Base-by-base conservation (phyloP, 2,113 vertebrate genomes). In the Lycaon pictus region DNA sequence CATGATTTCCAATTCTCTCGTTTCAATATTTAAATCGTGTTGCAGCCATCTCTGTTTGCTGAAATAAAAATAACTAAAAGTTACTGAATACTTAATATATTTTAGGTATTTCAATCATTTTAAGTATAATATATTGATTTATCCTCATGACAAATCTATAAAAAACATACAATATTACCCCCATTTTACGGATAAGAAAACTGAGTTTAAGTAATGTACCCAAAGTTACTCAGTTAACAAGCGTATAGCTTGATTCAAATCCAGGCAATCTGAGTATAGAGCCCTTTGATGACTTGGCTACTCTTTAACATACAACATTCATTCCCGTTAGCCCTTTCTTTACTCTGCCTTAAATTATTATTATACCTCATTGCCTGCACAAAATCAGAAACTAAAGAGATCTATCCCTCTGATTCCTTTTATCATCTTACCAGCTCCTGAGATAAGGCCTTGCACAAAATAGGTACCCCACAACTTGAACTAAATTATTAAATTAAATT, bases 401-500 rank as follows among this genome's bases (percentile, higher is more conserved):
- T 87, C 20, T 82, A 7, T 79, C 13, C 37, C 37, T 65, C 15
- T 58, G 71, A 53, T 32, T 74, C 32, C 8, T 93, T 96, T 37
- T 65, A 60, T 69, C n/a, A 48, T 27, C 13, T 93, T 80, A 35
- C 55, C 69, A 17, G 77, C 65, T 82, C 43, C 32, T 82, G 63
- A 76, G 15, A 62, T 69, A 85, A 37, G 37, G 2, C 29, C 5
- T 58, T 72, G 19, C 32, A 67, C 11, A 96, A 93, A 91, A 95
- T 65, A 71, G 25, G 10, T 80, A 9, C 16, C 20, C 62, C 89
- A 72, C 29, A 83, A 74, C 8, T 37, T 72, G 32, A 71, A 89
- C 11, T 76, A 74, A 90, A 93, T 72, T 93, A 60, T 51, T 93
- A 87, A 94, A 95, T 62, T 84, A 84, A 94, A 56, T 80, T 94